These are phyloP conservation scores for Eurois occulta DNA, from an alignment of 2,888 invertebrate genomes.

Conservation along the genomic window DNA sequence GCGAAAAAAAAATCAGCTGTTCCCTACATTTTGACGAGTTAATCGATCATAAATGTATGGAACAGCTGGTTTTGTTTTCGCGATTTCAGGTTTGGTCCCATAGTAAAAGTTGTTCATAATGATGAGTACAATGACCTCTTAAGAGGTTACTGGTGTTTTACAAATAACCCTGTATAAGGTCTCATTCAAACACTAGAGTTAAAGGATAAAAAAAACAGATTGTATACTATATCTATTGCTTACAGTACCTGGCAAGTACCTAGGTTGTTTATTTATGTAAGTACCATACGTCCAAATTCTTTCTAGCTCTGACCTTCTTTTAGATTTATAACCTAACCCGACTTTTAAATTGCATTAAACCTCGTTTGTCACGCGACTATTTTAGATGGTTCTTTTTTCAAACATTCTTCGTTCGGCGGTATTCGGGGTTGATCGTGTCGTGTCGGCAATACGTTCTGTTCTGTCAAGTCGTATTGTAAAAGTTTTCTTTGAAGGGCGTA, in stretches of 20 bases:
- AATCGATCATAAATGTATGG: too few species aligned
- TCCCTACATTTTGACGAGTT: too few species aligned
- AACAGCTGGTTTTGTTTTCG: too few species aligned
- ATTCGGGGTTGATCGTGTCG: slow-evolving; percentile 42
- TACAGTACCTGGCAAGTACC: background rate
- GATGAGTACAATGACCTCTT: too few species aligned
- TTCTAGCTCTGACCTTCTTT: slow-evolving; percentile 32
- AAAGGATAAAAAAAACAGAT: too few species aligned
- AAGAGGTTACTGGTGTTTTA: too few species aligned
- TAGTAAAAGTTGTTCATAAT: too few species aligned
- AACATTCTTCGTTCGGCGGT: slow-evolving; percentile 36
- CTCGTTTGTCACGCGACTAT: slow-evolving; percentile 54
- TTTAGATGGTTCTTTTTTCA: slow-evolving; percentile 38
- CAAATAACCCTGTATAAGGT: too few species aligned
- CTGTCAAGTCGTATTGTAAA: slow-evolving; percentile 55
- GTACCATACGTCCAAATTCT: slow-evolving; percentile 24
- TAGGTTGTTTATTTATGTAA: slow-evolving; percentile 12
- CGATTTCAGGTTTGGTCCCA: too few species aligned
- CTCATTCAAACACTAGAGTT: too few species aligned
- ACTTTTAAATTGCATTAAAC: slow-evolving; percentile 52
- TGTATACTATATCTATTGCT: background rate
- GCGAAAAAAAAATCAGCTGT: too few species aligned
- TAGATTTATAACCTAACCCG: slow-evolving; percentile 36
- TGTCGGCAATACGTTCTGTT: slow-evolving; percentile 37
- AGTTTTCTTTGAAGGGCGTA: slow-evolving; percentile 63